phyloP scores from a whole-genome alignment of 2,113 vertebrate species.

The Pangasianodon hypophthalmus region DNA sequence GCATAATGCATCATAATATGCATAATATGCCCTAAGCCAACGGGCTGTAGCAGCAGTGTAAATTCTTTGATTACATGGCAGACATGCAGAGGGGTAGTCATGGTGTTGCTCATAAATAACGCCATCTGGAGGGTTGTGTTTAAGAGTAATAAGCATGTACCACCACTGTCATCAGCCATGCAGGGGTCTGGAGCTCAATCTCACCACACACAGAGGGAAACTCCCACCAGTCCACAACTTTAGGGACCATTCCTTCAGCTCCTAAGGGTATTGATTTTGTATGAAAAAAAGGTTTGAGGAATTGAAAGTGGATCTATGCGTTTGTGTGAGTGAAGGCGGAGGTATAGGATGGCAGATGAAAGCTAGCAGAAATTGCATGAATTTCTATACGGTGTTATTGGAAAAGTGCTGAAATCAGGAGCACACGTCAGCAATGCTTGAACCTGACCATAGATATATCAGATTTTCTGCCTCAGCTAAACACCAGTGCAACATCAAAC shows the following conservation, averaged over 20 bases:
- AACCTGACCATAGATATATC: slow-evolving; percentile 30
- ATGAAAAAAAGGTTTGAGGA: slow-evolving; percentile 25
- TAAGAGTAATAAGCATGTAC: slow-evolving; percentile 71
- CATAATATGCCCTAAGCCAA: slow-evolving; percentile 68
- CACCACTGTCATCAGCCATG: slow-evolving; percentile 61
- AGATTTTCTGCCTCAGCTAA: slow-evolving; percentile 25
- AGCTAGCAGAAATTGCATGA: slow-evolving; percentile 32
- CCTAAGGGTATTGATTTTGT: slow-evolving; percentile 50
- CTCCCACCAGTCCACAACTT: slow-evolving; percentile 52
- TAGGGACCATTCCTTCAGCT: slow-evolving; percentile 54
- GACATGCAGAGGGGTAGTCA: slow-evolving; percentile 58
- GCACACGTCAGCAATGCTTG: slow-evolving; percentile 6
- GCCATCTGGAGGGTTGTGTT: slow-evolving; percentile 57
- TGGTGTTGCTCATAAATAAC: slow-evolving; percentile 75
- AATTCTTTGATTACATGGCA: slow-evolving; percentile 66
- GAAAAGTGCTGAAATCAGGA: slow-evolving; percentile 32
- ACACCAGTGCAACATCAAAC: slow-evolving; percentile 23
- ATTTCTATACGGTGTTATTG: slow-evolving; percentile 26
- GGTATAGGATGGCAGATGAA: slow-evolving; percentile 34
- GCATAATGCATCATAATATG: slow-evolving; percentile 63
- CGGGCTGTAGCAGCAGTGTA: slow-evolving; percentile 62
- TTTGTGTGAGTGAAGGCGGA: neutral
- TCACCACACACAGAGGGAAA: slow-evolving; percentile 18
- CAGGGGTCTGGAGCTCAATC: slow-evolving; percentile 25
- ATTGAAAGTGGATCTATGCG: slow-evolving; percentile 9